These are phyloP conservation scores for Tribolium freemani DNA, from an alignment of 2,888 invertebrate genomes.

Conservation along the genomic window DNA sequence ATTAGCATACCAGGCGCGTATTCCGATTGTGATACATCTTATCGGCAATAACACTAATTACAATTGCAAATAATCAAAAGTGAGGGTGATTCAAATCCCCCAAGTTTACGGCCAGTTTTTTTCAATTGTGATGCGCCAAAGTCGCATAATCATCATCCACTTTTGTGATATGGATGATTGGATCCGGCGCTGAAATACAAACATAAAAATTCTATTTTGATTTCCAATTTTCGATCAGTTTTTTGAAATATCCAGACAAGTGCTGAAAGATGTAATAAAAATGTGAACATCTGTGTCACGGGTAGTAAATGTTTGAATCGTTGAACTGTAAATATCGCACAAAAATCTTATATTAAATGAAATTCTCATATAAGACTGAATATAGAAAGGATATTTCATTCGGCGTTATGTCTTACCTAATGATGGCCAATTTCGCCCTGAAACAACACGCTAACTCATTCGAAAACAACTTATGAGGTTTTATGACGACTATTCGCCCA, in stretches of 20 bases:
- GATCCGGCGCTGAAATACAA: not conserved
- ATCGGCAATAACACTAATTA: constrained; percentile 29
- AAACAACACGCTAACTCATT: constrained; percentile 13
- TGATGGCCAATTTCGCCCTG: constrained; percentile 20
- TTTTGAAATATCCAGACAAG: constrained; percentile 25
- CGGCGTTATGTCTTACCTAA: constrained; percentile 20
- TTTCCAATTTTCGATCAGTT: constrained; percentile 11
- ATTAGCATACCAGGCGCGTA: constrained; percentile 32
- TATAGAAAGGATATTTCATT: constrained; percentile 29
- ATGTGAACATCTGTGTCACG: constrained; percentile 37
- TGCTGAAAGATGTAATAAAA: constrained; percentile 35
- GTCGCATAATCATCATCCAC: not conserved
- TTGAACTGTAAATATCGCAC: constrained; percentile 31
- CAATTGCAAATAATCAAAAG: constrained; percentile 32
- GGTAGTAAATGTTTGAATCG: constrained; percentile 33
- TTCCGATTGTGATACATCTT: constrained; percentile 29
- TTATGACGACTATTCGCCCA: not conserved
- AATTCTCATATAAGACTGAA: constrained; percentile 24
- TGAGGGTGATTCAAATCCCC: not conserved
- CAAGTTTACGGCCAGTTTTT: not conserved
- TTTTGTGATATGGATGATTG: too few species aligned
- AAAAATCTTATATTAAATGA: constrained; percentile 36
- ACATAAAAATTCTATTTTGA: constrained; percentile 20
- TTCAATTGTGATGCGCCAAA: not conserved
- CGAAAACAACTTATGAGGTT: constrained; percentile 3